These are phyloP conservation scores for Aphidius colemani DNA, from an alignment of 2,888 invertebrate species.

Conservation along the genomic window DNA sequence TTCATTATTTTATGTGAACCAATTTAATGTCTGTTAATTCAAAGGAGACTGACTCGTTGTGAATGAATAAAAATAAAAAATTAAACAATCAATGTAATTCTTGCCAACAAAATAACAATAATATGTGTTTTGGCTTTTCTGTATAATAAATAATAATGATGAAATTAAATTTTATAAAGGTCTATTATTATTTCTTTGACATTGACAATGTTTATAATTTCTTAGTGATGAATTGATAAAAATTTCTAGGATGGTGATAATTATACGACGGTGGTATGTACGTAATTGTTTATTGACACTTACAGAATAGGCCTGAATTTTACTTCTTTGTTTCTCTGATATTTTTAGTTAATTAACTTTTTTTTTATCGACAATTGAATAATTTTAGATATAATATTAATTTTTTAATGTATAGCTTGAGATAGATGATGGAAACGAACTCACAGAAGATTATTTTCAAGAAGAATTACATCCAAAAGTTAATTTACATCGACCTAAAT, in stretches of 20 bases:
- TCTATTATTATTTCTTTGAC: constrained; percentile 5
- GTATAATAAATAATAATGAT: constrained; percentile 34
- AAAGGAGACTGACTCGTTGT: constrained; percentile 37
- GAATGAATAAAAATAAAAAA: constrained; percentile 39
- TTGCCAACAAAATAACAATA: constrained; percentile 51
- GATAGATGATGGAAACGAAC: constrained; percentile 86
- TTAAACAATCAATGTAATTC: constrained; percentile 44
- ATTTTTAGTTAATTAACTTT: constrained; percentile 1
- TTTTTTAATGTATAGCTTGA: constrained; percentile 73
- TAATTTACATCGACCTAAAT: constrained; percentile 85
- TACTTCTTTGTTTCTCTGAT: constrained; percentile 13
- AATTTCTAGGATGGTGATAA: constrained; percentile 10
- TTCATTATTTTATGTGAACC: constrained; percentile 22
- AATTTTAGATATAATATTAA: constrained; percentile 25
- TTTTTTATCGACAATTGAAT: constrained; percentile 21
- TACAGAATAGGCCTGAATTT: constrained; percentile 56
- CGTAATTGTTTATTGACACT: constrained; percentile 27
- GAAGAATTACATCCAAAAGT: constrained; percentile 95
- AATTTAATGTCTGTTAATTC: constrained; percentile 36
- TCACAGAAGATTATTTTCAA: constrained; percentile 87
- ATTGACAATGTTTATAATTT: background rate
- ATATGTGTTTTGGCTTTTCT: constrained; percentile 37
- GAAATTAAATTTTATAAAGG: constrained; percentile 41
- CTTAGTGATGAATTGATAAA: background rate
- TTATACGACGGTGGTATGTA: constrained; percentile 19